Conservation (phyloP, 1,140 invertebrate genomes). For the Linepithema humile region DNA sequence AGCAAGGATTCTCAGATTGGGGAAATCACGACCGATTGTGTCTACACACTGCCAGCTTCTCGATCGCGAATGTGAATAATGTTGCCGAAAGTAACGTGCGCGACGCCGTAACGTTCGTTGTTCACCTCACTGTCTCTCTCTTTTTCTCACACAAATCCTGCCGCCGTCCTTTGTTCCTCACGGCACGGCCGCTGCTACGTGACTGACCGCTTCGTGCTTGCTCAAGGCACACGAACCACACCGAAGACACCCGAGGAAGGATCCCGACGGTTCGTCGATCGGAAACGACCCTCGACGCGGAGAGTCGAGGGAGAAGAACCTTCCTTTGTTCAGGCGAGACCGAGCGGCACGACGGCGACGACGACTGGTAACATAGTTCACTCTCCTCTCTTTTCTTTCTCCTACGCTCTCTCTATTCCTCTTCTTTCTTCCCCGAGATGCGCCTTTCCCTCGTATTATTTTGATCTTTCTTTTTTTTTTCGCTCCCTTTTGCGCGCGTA, state of each 20-base stretch:
- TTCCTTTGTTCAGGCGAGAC: constrained; percentile 75
- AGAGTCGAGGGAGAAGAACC: constrained; percentile 61
- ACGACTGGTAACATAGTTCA: constrained; percentile 58
- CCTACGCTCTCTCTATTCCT: constrained; percentile 14
- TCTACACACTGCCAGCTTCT: background rate
- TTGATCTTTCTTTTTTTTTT: constrained; percentile 42
- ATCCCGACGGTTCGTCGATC: constrained; percentile 76
- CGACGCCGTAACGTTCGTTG: constrained; percentile 2
- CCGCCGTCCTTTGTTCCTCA: constrained; percentile 72
- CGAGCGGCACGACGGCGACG: constrained; percentile 52
- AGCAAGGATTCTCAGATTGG: background rate
- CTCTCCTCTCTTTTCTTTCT: constrained; percentile 7
- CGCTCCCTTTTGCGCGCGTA: constrained; percentile 27
- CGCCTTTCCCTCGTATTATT: constrained; percentile 46
- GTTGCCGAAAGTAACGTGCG: background rate
- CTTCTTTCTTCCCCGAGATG: constrained; percentile 13
- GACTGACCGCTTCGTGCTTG: constrained; percentile 74
- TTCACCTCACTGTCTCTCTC: constrained; percentile 2
- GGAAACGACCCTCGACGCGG: constrained; percentile 75
- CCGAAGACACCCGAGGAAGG: constrained; percentile 70
- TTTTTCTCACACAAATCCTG: constrained; percentile 53
- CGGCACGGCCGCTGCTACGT: constrained; percentile 75
- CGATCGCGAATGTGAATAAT: constrained; percentile 1
- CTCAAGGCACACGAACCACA: constrained; percentile 55
- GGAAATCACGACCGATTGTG: background rate